Conservation (phyloP, 2,888 invertebrate genomes). For the Pyrocoelia pectoralis region DNA sequence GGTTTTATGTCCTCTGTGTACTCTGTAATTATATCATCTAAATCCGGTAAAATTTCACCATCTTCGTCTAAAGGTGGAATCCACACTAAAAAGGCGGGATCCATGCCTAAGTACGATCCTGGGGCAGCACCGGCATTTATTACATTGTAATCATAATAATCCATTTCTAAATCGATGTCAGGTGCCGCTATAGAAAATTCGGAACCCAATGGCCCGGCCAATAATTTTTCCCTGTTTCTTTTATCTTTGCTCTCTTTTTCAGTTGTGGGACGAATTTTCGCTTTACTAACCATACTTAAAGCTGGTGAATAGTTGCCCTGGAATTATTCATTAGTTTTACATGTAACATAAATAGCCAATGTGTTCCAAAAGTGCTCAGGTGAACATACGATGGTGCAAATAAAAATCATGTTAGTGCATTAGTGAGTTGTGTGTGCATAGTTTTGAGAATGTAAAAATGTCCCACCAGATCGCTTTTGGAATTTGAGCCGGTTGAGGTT, state of each 20-base stretch:
- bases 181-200: conserved; percentile 80
- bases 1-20: conserved; percentile 58
- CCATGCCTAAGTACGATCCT: conserved; percentile 88
- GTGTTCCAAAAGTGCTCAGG: conserved; percentile 52
- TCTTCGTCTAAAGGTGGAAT: conserved; percentile 80
- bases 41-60: conserved; percentile 70
- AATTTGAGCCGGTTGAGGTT: conserved; percentile 49
- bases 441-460: conserved; percentile 29
- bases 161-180: conserved; percentile 81
- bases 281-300: conserved; percentile 70
- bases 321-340: conserved; percentile 29
- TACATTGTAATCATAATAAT: conserved; percentile 90
- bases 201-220: conserved; percentile 69
- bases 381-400: conserved; percentile 35
- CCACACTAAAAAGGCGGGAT: conserved; percentile 88
- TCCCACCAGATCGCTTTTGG: conserved; percentile 60
- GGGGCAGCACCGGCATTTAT: conserved; percentile 84
- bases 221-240: conserved; percentile 73
- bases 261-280: conserved; percentile 70
- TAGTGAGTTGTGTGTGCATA: conserved; percentile 21
- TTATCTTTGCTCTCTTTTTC: conserved; percentile 82
- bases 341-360: conserved; percentile 14
- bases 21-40: conserved; percentile 62
- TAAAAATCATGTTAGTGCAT: background rate
- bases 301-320: conserved; percentile 80